Evolutionary conservation across 2,888 invertebrate species (phyloP).

Genomic region (Digitonthophagus gazella): DNA sequence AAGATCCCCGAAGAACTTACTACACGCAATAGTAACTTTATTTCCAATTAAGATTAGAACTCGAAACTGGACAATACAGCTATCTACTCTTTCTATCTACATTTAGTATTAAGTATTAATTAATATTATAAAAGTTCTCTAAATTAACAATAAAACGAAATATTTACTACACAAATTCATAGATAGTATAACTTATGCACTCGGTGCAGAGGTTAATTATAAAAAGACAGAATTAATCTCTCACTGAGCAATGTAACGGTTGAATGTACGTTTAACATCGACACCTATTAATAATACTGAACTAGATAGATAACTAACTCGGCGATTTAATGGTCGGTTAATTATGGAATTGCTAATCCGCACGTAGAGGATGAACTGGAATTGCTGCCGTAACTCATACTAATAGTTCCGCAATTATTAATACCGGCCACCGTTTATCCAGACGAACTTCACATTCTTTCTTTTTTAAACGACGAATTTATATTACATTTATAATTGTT

Average conservation of each 20-base stretch:
- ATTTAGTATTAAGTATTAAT: too few species aligned
- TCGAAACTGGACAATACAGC: background rate
- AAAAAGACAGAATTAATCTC: background rate
- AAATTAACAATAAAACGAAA: too few species aligned
- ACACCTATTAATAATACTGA: conserved; percentile 26
- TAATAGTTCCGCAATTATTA: background rate
- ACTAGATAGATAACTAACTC: conserved; percentile 26
- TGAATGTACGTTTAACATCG: background rate
- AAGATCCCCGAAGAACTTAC: background rate
- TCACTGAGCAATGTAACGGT: background rate
- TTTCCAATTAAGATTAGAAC: background rate
- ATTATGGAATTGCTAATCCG: conserved; percentile 26
- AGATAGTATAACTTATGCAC: too few species aligned
- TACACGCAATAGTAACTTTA: background rate
- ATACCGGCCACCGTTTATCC: background rate
- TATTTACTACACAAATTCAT: too few species aligned
- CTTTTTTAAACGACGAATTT: background rate
- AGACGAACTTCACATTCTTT: background rate
- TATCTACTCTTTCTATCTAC: too few species aligned
- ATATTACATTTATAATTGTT: too few species aligned
- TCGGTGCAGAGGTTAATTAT: too few species aligned
- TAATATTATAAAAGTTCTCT: too few species aligned
- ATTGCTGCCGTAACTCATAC: background rate
- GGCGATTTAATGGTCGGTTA: conserved; percentile 28
- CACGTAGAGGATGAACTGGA: conserved; percentile 15